These are phyloP conservation scores for Benthosema pterotum DNA, from an alignment of 2,797 vertebrate species.

Conservation along the genomic window DNA sequence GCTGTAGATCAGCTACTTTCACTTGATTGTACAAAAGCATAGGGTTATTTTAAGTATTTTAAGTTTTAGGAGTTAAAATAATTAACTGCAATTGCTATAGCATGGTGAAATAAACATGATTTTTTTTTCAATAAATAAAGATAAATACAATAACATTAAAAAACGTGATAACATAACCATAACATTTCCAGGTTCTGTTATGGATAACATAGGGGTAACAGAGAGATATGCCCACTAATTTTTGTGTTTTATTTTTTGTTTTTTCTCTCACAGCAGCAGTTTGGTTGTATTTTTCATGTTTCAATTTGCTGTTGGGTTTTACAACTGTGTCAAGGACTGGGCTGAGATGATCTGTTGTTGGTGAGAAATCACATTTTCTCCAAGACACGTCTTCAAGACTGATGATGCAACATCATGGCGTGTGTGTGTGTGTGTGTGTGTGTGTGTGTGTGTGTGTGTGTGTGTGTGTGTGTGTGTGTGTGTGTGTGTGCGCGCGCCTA, in stretches of 20 bases:
- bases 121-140: too few species aligned
- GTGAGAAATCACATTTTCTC: slow-evolving; percentile 67
- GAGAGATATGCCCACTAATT: slow-evolving; percentile 32
- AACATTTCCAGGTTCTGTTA: slow-evolving; percentile 24
- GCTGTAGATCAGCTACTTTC: too few species aligned
- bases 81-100: too few species aligned
- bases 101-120: too few species aligned
- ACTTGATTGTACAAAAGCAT: too few species aligned
- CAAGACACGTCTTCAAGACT: slow-evolving; percentile 61
- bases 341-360: slow-evolving; percentile 71
- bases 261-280: slow-evolving; percentile 33
- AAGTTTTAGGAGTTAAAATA: too few species aligned
- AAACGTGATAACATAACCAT: not conserved
- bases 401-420: slow-evolving; percentile 52
- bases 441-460: slow-evolving; percentile 11
- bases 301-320: slow-evolving; percentile 73
- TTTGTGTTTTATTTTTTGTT: slow-evolving; percentile 43
- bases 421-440: slow-evolving; percentile 8
- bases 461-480: too few species aligned
- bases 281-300: slow-evolving; percentile 75
- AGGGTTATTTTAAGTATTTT: too few species aligned
- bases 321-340: slow-evolving; percentile 60
- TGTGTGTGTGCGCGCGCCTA: slow-evolving; percentile 7
- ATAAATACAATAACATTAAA: too few species aligned
- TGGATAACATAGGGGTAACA: slow-evolving; percentile 19